Percentiles rank a stretch among this genome's conserved stretches.
Conservation (phyloP, 2,888 invertebrate species). For the Eristalinus sepulchralis region DNA sequence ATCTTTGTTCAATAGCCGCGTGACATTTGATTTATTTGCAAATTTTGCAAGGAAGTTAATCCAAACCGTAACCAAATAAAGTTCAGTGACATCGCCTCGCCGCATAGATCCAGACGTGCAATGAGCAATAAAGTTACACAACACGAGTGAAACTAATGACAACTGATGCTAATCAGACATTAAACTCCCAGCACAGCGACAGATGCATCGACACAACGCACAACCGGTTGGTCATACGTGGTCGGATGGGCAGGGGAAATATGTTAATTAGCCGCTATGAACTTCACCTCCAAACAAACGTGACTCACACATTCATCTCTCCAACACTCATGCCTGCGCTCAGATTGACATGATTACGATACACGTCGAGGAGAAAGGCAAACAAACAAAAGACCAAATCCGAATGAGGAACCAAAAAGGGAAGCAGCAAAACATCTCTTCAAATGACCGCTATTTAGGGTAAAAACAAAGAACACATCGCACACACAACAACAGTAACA, state of each 20-base stretch:
- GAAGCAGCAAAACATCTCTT: not conserved
- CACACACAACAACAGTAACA: not conserved
- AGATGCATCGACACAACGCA: not conserved
- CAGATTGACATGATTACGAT: not conserved
- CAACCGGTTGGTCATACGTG: not conserved
- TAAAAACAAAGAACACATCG: too few relatives aligned
- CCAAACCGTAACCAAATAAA: not conserved
- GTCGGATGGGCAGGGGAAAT: not conserved
- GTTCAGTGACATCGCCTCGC: not conserved
- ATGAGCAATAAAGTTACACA: not conserved
- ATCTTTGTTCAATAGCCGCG: not conserved
- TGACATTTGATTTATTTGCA: not conserved
- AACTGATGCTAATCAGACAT: not conserved
- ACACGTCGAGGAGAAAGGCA: not conserved
- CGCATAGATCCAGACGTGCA: not conserved
- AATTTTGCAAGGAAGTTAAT: not conserved
- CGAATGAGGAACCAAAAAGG: not conserved
- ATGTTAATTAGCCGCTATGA: not conserved
- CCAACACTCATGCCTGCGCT: not conserved
- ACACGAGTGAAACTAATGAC: not conserved
- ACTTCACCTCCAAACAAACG: not conserved
- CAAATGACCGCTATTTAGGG: slow-evolving; percentile 25
- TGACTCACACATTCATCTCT: not conserved
- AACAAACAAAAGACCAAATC: not conserved
- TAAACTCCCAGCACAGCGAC: not conserved